These are phyloP conservation scores for Aeoliscus strigatus DNA, from an alignment of 2,797 vertebrate species.

Conservation along the genomic window DNA sequence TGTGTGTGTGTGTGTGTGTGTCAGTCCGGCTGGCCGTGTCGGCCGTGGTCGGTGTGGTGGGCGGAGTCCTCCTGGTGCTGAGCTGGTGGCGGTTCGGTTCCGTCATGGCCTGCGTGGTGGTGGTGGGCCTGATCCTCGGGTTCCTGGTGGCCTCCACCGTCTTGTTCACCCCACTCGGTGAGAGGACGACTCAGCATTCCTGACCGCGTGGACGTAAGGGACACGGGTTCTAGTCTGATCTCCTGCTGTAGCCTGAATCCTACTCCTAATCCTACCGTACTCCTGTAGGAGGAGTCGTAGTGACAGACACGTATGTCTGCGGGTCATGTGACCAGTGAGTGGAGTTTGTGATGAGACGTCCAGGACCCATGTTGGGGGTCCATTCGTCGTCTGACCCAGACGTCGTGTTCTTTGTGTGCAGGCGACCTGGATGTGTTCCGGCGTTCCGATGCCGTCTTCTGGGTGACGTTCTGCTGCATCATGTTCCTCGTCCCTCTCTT, in stretches of 20 bases:
- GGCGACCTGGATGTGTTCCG: conserved; percentile 81
- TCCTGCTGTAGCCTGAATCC: no score
- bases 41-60: conserved; percentile 72
- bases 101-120: conserved; percentile 76
- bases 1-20: not conserved
- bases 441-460: conserved; percentile 80
- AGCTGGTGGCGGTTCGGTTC: conserved; percentile 91
- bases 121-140: conserved; percentile 85
- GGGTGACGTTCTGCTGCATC: conserved; percentile 85
- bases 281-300: no score
- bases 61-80: conserved; percentile 82
- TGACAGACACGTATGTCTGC: no score
- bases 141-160: conserved; percentile 76
- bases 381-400: no score
- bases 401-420: conserved; percentile 27
- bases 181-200: no score
- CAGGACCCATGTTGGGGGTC: no score
- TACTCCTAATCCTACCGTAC: no score
- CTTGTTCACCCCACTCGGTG: conserved; percentile 91
- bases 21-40: conserved; percentile 81
- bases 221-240: no score
- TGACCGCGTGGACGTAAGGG: no score
- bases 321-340: no score
- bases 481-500: conserved; percentile 76
- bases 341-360: no score